These are phyloP conservation scores for Salticus scenicus DNA, from an alignment of 2,888 invertebrate genomes.

Conservation along the genomic window DNA sequence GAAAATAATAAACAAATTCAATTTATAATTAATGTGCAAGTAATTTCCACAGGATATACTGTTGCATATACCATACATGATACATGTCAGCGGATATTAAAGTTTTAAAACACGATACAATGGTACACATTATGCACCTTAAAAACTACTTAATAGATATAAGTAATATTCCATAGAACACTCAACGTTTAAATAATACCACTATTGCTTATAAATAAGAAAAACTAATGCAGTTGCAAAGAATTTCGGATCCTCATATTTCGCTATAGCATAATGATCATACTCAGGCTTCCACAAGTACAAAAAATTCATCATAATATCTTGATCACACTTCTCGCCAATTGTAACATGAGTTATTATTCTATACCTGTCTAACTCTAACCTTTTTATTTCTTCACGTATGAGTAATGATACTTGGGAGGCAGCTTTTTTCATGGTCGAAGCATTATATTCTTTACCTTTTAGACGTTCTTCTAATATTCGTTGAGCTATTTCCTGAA, in stretches of 20 bases:
- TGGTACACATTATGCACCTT: too few species aligned
- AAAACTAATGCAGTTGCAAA: slow-evolving; percentile 44
- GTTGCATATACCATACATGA: too few species aligned
- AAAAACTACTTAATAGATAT: too few species aligned
- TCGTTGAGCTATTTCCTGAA: neutral
- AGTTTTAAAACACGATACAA: too few species aligned
- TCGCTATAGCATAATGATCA: slow-evolving; percentile 38
- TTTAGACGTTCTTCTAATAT: slow-evolving; percentile 13
- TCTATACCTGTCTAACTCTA: slow-evolving; percentile 43
- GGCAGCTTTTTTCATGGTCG: slow-evolving; percentile 6
- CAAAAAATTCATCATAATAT: slow-evolving; percentile 40
- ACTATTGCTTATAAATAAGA: slow-evolving; percentile 34
- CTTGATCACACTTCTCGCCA: slow-evolving; percentile 56
- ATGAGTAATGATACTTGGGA: slow-evolving; percentile 22
- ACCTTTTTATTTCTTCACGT: slow-evolving; percentile 30
- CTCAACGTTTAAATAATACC: too few species aligned
- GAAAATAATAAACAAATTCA: too few species aligned
- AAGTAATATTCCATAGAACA: too few species aligned
- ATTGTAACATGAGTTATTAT: slow-evolving; percentile 52
- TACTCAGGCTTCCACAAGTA: slow-evolving; percentile 56
- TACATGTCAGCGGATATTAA: too few species aligned
- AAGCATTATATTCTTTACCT: slow-evolving; percentile 21
- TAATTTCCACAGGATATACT: too few species aligned
- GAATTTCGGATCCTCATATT: slow-evolving; percentile 12
- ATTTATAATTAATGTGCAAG: too few species aligned